Percentiles rank a stretch among this genome's conserved stretches.
Evolutionary conservation across 2,888 invertebrate species (phyloP).

Genomic region (Pyrrhopygopsis socrates): DNA sequence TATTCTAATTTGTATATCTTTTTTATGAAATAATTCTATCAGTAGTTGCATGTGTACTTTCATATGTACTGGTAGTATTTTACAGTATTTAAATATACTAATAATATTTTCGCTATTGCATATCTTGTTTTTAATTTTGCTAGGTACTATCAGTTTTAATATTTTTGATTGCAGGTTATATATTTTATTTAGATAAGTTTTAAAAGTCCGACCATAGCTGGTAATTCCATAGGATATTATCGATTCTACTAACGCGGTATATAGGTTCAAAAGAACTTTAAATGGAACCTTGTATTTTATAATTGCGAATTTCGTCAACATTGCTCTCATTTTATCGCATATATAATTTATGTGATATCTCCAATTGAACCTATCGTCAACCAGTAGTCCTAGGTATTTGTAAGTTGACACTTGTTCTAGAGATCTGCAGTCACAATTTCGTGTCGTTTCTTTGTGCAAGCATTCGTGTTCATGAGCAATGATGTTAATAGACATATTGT

Average conservation of each 20-base stretch:
- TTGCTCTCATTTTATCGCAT: constrained; percentile 18
- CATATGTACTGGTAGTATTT: constrained; percentile 18
- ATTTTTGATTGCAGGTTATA: constrained; percentile 25
- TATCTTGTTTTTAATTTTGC: neutral
- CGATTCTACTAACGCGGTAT: constrained; percentile 1
- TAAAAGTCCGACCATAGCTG: constrained; percentile 37
- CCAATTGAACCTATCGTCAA: constrained; percentile 26
- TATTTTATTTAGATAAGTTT: constrained; percentile 23
- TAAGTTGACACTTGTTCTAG: neutral
- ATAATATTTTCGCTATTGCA: neutral
- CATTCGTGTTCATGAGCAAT: neutral
- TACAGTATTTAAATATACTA: neutral
- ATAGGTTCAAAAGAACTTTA: neutral
- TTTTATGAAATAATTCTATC: constrained; percentile 5
- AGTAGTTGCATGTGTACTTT: constrained; percentile 9
- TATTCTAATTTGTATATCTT: neutral
- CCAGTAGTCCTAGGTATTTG: constrained; percentile 24
- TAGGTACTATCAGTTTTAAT: constrained; percentile 27
- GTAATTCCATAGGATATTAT: constrained; percentile 38
- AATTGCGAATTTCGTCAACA: neutral
- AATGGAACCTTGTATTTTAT: constrained; percentile 10
- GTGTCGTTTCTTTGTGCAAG: neutral
- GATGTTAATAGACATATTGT: neutral
- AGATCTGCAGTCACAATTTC: neutral
- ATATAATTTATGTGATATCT: constrained; percentile 1